Conservation (phyloP, 2,888 invertebrate species). For the Limnephilus marmoratus region DNA sequence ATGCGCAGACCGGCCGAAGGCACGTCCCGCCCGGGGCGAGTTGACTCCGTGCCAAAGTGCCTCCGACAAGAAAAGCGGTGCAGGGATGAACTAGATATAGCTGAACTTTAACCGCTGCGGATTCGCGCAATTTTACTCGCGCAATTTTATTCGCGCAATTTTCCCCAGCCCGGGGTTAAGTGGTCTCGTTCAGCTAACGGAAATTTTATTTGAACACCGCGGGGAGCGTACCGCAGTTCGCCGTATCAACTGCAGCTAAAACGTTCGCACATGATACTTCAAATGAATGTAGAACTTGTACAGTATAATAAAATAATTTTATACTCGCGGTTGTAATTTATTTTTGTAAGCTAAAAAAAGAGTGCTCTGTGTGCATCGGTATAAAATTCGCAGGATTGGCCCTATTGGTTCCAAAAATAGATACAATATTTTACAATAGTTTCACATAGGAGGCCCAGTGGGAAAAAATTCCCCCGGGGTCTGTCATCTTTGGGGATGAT, state of each 20-base stretch:
- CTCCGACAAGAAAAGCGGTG: conserved; percentile 49
- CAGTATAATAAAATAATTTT: not conserved
- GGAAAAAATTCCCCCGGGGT: no score
- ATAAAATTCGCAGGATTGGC: not conserved
- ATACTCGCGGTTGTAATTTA: not conserved
- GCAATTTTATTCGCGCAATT: not conserved
- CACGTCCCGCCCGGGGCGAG: conserved; percentile 41
- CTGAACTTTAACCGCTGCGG: conserved; percentile 26
- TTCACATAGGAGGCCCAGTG: no score
- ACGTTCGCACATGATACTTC: not conserved
- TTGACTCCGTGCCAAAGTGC: conserved; percentile 61
- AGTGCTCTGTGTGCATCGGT: not conserved
- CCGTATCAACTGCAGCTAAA: not conserved
- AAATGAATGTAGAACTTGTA: not conserved
- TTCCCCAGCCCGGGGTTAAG: conserved; percentile 24
- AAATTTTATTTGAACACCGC: conserved; percentile 38
- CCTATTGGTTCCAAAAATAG: not conserved
- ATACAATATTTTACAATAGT: no score
- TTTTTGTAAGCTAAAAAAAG: not conserved
- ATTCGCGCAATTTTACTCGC: conserved; percentile 36
- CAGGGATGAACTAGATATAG: conserved; percentile 17
- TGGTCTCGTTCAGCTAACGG: conserved; percentile 43
- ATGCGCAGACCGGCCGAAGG: not conserved
- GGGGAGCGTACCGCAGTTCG: not conserved
- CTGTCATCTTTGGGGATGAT: no score